Evolutionary conservation across 2,797 vertebrate genomes (phyloP).

Genomic region (Bradypodion ventrale): DNA sequence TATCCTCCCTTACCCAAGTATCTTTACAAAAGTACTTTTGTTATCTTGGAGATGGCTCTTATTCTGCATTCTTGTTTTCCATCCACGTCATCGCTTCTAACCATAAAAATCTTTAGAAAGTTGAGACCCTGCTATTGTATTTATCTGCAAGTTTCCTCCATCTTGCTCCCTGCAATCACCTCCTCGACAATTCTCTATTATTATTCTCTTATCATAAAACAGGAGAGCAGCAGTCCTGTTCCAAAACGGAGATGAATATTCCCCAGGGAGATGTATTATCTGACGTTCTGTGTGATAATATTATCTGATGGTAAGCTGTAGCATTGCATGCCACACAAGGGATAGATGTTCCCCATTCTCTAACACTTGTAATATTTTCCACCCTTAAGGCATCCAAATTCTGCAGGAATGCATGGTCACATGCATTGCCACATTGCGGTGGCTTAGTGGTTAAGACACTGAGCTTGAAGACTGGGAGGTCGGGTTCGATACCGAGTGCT

Average conservation of each 20-base stretch:
- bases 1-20: not conserved
- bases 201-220: not conserved
- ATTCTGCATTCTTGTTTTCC: not conserved
- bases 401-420: no score
- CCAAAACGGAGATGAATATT: not conserved
- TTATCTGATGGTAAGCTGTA: not conserved
- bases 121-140: not conserved
- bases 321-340: not conserved
- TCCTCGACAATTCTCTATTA: not conserved
- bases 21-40: slow-evolving; percentile 5
- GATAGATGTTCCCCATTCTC: slow-evolving; percentile 1
- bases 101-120: not conserved
- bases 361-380: not conserved
- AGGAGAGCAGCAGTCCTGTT: not conserved
- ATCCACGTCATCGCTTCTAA: no score
- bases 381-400: not conserved
- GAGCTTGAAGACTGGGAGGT: no score
- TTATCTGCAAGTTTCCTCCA: not conserved
- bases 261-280: not conserved
- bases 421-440: no score
- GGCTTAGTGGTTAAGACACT: no score
- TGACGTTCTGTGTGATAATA: not conserved
- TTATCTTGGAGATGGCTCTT: not conserved
- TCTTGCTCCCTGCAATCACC: not conserved
- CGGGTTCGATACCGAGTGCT: no score